Conservation (phyloP, 2,113 vertebrate genomes). For the Bettongia penicillata region DNA sequence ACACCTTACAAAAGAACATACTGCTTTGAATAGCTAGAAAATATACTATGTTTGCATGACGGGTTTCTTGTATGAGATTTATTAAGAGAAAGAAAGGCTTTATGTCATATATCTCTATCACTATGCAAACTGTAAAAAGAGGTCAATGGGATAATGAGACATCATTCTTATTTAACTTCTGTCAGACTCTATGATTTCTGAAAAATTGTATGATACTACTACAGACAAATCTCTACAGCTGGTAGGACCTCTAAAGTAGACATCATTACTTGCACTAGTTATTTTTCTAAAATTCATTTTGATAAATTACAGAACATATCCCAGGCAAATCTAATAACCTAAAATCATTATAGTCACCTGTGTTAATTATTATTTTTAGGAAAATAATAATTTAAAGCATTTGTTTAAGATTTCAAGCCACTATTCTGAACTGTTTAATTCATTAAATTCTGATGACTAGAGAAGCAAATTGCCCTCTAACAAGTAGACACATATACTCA, state of each 20-base stretch:
- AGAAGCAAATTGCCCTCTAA: neutral
- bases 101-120: neutral
- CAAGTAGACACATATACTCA: neutral
- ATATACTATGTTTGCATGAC: neutral
- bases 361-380: neutral
- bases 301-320: neutral
- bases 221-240: neutral
- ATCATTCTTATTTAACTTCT: neutral
- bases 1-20: conserved; percentile 38
- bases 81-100: neutral
- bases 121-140: neutral
- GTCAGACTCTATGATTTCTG: neutral
- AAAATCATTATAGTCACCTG: neutral
- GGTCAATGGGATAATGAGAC: neutral
- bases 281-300: neutral
- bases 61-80: neutral
- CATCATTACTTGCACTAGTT: neutral
- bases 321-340: neutral
- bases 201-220: neutral
- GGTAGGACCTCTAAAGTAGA: neutral
- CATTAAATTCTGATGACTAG: neutral
- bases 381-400: neutral
- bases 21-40: conserved; percentile 2
- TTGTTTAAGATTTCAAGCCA: neutral
- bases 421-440: neutral